Evolutionary conservation across 1,140 invertebrate genomes (phyloP).

Genomic region (Solenopsis invicta): DNA sequence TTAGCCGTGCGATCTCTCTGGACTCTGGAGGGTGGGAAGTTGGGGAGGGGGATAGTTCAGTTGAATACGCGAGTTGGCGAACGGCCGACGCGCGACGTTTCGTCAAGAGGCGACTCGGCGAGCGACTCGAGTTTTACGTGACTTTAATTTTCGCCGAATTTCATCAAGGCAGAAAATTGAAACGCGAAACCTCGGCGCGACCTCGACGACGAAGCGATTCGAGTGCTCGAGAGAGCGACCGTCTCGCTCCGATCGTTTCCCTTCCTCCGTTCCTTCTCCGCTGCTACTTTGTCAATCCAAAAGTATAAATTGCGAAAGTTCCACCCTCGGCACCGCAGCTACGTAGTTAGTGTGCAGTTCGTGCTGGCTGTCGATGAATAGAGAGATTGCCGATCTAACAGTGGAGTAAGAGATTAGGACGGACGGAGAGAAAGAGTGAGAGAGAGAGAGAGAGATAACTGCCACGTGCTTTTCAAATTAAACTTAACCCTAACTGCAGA

Average conservation of each 20-base stretch:
- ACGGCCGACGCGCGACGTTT: constrained; percentile 40
- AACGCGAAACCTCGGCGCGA: constrained; percentile 10
- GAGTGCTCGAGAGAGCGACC: constrained; percentile 5
- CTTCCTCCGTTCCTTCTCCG: background rate
- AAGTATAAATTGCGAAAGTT: constrained; percentile 65
- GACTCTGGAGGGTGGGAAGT: too few species aligned
- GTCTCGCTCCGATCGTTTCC: constrained; percentile 24
- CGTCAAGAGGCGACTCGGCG: constrained; percentile 38
- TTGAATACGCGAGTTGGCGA: constrained; percentile 55
- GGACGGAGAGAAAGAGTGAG: background rate
- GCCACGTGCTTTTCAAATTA: background rate
- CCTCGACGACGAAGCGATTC: constrained; percentile 30
- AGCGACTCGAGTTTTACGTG: constrained; percentile 60
- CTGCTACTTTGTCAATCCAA: constrained; percentile 53
- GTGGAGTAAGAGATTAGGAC: background rate
- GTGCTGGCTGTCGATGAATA: constrained; percentile 15
- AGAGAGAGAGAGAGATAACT: background rate
- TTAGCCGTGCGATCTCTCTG: constrained; percentile 16
- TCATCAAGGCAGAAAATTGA: constrained; percentile 62
- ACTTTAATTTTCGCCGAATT: constrained; percentile 66
- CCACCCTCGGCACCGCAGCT: constrained; percentile 18
- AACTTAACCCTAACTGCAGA: background rate
- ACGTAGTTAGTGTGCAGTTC: constrained; percentile 52
- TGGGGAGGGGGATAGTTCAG: background rate
- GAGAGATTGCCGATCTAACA: constrained; percentile 43